phyloP scores from a whole-genome alignment of 2,888 invertebrate genomes.

The Euplagia quadripunctaria region DNA sequence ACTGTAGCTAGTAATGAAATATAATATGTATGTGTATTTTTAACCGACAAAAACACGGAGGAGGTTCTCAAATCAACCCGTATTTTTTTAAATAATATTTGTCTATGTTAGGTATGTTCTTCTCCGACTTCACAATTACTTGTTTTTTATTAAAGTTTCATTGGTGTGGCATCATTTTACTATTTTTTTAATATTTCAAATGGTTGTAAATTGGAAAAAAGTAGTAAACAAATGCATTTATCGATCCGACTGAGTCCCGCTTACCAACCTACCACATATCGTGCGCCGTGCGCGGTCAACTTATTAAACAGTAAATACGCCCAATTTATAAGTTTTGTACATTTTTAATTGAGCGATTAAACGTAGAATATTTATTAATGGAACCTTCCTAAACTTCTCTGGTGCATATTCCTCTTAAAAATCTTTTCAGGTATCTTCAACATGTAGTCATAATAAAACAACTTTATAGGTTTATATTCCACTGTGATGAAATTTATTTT shows the following conservation, averaged over 20 bases:
- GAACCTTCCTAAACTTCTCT: background rate
- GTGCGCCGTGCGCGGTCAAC: conserved; percentile 17
- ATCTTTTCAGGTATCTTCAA: background rate
- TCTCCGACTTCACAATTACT: background rate
- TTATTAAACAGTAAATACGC: background rate
- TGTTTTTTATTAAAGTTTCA: background rate
- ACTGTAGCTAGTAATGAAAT: background rate
- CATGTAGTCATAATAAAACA: conserved; percentile 12
- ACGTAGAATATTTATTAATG: background rate
- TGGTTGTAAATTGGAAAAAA: no score
- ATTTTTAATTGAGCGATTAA: background rate
- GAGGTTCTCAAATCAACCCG: no score
- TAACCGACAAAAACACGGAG: no score
- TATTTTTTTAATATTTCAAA: no score
- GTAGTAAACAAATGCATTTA: conserved; percentile 9
- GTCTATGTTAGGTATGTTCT: background rate
- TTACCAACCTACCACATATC: conserved; percentile 24
- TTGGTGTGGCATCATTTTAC: background rate
- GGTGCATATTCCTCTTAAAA: background rate
- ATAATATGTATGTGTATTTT: background rate
- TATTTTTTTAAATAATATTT: background rate
- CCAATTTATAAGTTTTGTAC: background rate
- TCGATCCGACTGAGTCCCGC: conserved; percentile 25
- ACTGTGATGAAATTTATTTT: conserved; percentile 15
- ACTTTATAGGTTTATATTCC: conserved; percentile 18